Base-by-base conservation (phyloP, 2,113 vertebrate genomes). In the Nothobranchius kuhntae region DNA sequence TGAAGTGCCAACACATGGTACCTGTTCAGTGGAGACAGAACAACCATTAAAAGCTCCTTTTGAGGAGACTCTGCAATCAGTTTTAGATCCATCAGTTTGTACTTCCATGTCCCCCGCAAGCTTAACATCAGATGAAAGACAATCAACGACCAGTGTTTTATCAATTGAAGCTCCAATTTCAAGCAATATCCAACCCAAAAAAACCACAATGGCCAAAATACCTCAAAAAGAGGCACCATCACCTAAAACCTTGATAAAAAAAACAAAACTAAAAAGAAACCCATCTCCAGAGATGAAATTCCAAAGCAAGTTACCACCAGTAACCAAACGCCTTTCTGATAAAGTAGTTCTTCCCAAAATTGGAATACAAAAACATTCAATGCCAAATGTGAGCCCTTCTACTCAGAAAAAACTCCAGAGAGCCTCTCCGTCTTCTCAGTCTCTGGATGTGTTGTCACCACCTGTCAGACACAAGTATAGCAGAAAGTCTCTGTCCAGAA, bases 341-440 rank as follows among this genome's bases (percentile, higher is more conserved):
- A 80, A 78, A 67, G 75, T 7, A 5, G 40, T 0, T 5, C 68
- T 75, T 51, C 62, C 71, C 52, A 86, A 78, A 30, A 53, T 13
- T 24, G 68, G 46, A 47, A 47, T 1, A 38, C 59, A 3, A 60
- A 78, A 62, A 40, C 42, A 21, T 35, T 13, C 46, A 44, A 42
- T 65, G 13, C 57, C 67, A 21, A 52, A 53, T 24, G 8, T 36
- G 0, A 79, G 63, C 26, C 73, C 80, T 13, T 73, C 72, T 6
- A 51, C 52, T 26, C 73, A 78, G 38, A 81, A 44, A 60, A 84
- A 13, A 8, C 71, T 60, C 36, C 82, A 77, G 14, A 84, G 21
- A 69, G 24, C 2, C 0, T 89, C 81, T 55, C 82, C 86, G 53
- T 78, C 83, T 72, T 89, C 88, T 72, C 80, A 89, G 65, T 89